Evolutionary conservation across 1,140 invertebrate species (phyloP), one percentile per base, ranked within the genome.

Genomic region (Drosophila nigrodunni): DNA sequence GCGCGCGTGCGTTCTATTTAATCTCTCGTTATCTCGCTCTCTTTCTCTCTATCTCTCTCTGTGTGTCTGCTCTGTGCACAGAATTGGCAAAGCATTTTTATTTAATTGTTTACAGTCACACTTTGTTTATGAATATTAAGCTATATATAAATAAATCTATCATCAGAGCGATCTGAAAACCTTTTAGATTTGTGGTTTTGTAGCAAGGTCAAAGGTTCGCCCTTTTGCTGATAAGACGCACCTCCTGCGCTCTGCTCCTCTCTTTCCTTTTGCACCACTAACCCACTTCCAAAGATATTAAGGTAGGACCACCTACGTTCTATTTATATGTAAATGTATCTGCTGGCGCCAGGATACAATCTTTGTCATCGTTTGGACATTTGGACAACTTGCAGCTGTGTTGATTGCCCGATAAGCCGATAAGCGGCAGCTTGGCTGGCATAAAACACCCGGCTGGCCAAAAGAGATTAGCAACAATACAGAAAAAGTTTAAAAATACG

Each of bases 1-100:
- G 83, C 61, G 82, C 83, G 83, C 83, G 65, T 79, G 82, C 83
- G 82, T 77, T 78, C 77, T 80, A 46, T 74, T 54, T 62, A 13
- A 11, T 30, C 67, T 67, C 21, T 3, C 35, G 35, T 30, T 34
- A 2, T 65, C 21, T 41, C 46, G 44, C 55, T 73, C 68, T 44
- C 60, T 35, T 13, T 35, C 13, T 39, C 55, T 54, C 49, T 54
- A 49, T 8, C 25, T 77, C 66, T 64, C 55, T 52, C 34, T 10
- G 30, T 44, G 9, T 60, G 34, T 15, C 30, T 39, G 49, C 37
- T 54, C 18, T 6, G 37, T 18, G 69, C 49, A 41, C 18, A 34
- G 30, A 74, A 43, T 62, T 55, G 21, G 39, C 50, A 50, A 64
- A 52, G 13, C 30, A 72, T 72, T 65, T 71, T 46, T 58, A 71